Evolutionary conservation across 2,888 invertebrate genomes (phyloP), one percentile per base, ranked within the genome.

Genomic region (Hermaeophaga mercurialis): DNA sequence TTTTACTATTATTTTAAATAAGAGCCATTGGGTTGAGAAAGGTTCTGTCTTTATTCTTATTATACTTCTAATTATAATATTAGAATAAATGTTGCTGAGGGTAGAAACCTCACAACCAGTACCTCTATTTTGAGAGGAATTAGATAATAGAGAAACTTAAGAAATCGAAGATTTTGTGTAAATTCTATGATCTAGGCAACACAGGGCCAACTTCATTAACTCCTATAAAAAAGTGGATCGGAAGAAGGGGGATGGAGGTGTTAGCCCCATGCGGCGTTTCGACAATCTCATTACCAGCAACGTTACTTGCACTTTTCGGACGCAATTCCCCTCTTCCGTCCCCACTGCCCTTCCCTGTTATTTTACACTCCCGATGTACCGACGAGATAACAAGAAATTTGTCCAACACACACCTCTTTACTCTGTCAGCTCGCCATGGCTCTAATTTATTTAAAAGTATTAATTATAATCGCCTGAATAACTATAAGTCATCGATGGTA

Each of bases 281-380:
- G 75, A 77, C 77, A 76, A 75, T 77, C 77, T 77, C 76, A 77
- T 77, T 77, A 77, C 72, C 66, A 66, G 61, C 63, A 67, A 69
- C 76, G 67, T 76, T 76, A 77, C 76, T 75, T 75, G 76, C 76
- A 75, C 62, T 64, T 75, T 75, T 73, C 62, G 62, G 62, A 70
- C 70, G 67, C 72, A 65, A 71, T 72, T 59, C 39, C 24, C 17
- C 36, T 36, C 9, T 15, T 36, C 5, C 31, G 17, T 28, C 11
- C 19, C 17, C 47, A 6, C 6, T 26, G 38, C 28, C 36, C 24
- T 26, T 12, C 22, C 15, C 9, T n/a, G 7, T 46, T 12, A 46
- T 46, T 46, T 39, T 39, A 39, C 39, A 22, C 61, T 63, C 59
- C 53, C 54, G 47, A 59, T 56, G 49, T 39, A 64, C 62, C 66